Evolutionary conservation across 1,140 invertebrate genomes (phyloP).

Genomic region (Bombus pascuorum): DNA sequence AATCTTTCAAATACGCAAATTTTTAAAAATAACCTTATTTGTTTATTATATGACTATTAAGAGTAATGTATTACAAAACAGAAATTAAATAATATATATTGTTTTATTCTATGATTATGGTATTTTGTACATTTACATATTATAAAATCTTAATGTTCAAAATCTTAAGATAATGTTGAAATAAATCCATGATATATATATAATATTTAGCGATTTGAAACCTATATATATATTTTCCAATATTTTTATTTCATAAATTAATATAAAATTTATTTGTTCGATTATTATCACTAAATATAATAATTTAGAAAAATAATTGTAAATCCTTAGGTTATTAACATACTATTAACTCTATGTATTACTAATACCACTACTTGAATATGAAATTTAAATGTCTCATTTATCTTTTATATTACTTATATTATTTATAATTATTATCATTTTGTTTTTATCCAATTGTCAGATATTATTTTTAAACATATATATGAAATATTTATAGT

Average conservation of each 20-base stretch:
- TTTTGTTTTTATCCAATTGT: neutral
- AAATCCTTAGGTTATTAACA: neutral
- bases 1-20: constrained; percentile 71
- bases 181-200: constrained; percentile 66
- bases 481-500: neutral
- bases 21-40: constrained; percentile 67
- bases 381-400: neutral
- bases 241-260: neutral
- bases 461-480: neutral
- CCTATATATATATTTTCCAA: neutral
- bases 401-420: neutral
- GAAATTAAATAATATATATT: constrained; percentile 66
- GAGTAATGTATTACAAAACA: constrained; percentile 62
- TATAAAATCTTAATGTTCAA: constrained; percentile 76
- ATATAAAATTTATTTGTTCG: neutral
- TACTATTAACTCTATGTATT: neutral
- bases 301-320: neutral
- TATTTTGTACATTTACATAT: constrained; percentile 78
- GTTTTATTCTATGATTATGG: constrained; percentile 75
- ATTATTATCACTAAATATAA: neutral
- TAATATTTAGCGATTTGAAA: constrained; percentile 12
- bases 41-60: constrained; percentile 68
- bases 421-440: neutral
- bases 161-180: constrained; percentile 72
- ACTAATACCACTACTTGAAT: neutral